A percentile compares a stretch with the other conserved stretches of the same genome.
Evolutionary conservation across 1,140 invertebrate species (phyloP).

Genomic region (Trichomalopsis sarcophagae): DNA sequence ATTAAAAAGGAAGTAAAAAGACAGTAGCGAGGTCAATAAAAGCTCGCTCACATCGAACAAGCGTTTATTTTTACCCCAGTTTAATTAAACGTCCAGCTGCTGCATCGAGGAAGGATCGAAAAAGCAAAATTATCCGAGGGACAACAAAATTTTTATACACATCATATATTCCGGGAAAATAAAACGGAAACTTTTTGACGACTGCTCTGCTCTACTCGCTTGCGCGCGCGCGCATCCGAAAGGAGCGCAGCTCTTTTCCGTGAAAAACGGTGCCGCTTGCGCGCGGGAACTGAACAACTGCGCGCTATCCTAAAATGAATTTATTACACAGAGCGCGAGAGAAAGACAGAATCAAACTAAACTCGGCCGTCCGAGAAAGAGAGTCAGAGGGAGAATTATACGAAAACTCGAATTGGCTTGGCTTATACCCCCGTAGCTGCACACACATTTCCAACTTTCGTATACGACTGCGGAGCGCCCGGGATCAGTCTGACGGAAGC

Average conservation of each 20-base stretch:
- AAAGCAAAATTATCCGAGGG: background rate
- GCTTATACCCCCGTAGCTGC: background rate
- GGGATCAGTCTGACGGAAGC: constrained; percentile 31
- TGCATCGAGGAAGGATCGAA: background rate
- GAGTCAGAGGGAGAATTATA: background rate
- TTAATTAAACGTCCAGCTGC: constrained; percentile 1
- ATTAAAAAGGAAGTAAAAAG: background rate
- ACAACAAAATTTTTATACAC: constrained; percentile 1
- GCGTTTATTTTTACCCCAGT: background rate
- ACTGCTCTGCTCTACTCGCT: background rate
- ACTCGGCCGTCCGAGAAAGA: background rate
- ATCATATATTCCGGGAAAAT: background rate
- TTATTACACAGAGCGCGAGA: background rate
- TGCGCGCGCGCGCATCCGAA: background rate
- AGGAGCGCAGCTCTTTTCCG: background rate
- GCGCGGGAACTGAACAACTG: background rate
- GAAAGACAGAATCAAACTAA: constrained; percentile 38
- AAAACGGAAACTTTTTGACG: constrained; percentile 39
- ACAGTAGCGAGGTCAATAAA: background rate
- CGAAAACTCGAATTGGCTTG: constrained; percentile 36
- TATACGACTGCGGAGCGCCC: background rate
- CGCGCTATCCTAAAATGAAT: constrained; percentile 37
- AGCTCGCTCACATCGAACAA: background rate
- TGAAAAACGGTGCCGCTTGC: background rate
- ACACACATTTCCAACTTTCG: constrained; percentile 34